These are phyloP conservation scores for Dione vanillae DNA, from an alignment of 2,888 invertebrate genomes.

Conservation along the genomic window DNA sequence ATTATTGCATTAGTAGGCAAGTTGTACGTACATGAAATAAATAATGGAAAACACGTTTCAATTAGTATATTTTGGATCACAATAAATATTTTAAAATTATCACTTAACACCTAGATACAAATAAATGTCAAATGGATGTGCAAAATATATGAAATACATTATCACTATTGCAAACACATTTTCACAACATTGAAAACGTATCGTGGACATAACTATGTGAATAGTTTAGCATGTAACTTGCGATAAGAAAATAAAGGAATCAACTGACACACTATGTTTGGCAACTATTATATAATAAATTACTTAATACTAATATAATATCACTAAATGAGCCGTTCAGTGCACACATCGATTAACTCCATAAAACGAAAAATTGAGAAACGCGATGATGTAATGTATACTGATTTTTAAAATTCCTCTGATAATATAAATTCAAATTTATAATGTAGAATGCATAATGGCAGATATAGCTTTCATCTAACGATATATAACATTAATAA, in stretches of 20 bases:
- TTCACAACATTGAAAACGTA: conserved; percentile 74
- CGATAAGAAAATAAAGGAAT: conserved; percentile 19
- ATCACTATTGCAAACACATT: conserved; percentile 76
- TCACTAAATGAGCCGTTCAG: too few species aligned
- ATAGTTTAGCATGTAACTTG: conserved; percentile 9
- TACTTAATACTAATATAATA: conserved; percentile 62
- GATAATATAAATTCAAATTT: too few species aligned
- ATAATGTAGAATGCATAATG: too few species aligned
- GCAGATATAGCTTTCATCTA: too few species aligned
- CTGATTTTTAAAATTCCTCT: too few species aligned
- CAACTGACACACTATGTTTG: conserved; percentile 32
- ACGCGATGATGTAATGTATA: too few species aligned
- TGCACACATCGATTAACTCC: too few species aligned
- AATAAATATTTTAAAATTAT: conserved; percentile 66
- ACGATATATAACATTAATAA: too few species aligned
- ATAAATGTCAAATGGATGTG: conserved; percentile 4
- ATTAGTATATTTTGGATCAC: conserved; percentile 64
- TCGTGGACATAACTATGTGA: conserved; percentile 21
- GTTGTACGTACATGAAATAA: too few species aligned
- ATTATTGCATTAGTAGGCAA: too few species aligned
- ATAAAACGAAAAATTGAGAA: too few species aligned
- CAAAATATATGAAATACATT: conserved; percentile 51
- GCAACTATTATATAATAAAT: conserved; percentile 70
- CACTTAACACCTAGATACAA: conserved; percentile 50
- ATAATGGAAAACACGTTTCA: conserved; percentile 44